These are phyloP conservation scores for Auanema sp. DNA, from an alignment of 2,888 invertebrate species.

Conservation along the genomic window DNA sequence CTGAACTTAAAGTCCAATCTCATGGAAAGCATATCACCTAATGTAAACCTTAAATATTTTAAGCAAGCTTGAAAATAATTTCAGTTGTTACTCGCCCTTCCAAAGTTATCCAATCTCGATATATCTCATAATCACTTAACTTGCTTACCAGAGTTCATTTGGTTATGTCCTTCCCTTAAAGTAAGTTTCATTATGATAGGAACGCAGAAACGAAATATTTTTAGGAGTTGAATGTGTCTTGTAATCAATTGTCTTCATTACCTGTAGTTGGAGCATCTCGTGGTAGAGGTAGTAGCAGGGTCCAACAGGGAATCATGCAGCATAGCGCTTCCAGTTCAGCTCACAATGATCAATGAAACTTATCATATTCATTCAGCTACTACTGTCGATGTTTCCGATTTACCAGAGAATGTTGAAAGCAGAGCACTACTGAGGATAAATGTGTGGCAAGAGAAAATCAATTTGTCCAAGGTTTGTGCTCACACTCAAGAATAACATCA, in stretches of 20 bases:
- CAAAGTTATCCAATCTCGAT: constrained; percentile 71
- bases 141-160: constrained; percentile 79
- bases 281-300: constrained; percentile 20
- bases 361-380: constrained; percentile 8
- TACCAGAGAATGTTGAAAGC: constrained; percentile 14
- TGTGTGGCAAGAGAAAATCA: constrained; percentile 39
- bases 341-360: background rate
- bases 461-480: constrained; percentile 33
- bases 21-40: constrained; percentile 79
- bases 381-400: constrained; percentile 12
- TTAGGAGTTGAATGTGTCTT: constrained; percentile 37
- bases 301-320: constrained; percentile 13
- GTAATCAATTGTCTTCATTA: constrained; percentile 32
- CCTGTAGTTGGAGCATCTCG: constrained; percentile 33
- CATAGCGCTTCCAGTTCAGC: background rate
- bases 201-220: background rate
- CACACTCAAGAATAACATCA: background rate
- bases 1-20: constrained; percentile 87
- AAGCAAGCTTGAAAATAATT: too few species aligned
- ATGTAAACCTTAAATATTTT: constrained; percentile 77
- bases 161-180: constrained; percentile 82
- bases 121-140: constrained; percentile 91
- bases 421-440: constrained; percentile 33
- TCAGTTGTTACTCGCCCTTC: constrained; percentile 63
- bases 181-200: too few species aligned